Base-by-base conservation (phyloP, 92 coral and sea anemone genomes). In the Epizoanthus fatuus region DNA sequence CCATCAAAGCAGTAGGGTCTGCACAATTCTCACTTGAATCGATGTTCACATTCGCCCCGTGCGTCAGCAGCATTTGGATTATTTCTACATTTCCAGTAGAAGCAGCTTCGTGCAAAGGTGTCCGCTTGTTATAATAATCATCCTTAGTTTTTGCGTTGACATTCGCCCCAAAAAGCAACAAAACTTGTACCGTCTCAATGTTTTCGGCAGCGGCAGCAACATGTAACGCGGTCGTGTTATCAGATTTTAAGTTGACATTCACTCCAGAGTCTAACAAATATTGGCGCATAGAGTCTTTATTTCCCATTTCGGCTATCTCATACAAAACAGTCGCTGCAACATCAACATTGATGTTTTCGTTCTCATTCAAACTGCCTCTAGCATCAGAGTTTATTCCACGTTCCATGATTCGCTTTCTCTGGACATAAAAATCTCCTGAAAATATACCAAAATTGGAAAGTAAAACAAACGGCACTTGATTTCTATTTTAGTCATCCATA, bases 31-130 rank as follows among this genome's bases (percentile, higher is more conserved):
- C n/a, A n/a, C n/a, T n/a, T n/a, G n/a, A n/a, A n/a, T n/a, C n/a
- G n/a, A n/a, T 2, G 52, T 2, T 6, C 12, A 29, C 10, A n/a
- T 49, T 47, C 10, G 38, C 78, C 38, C 63, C 78, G 29, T 51
- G 15, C 9, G 22, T 16, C 25, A 72, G 17, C 60, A 72, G 7
- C 44, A 72, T 2, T 20, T 72, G 44, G n/a, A 51, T 62, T 9
- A 51, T 72, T 51, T 72, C n/a, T n/a, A n/a, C n/a, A 9, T 72
- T 19, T 5, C 78, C 60, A 7, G 78, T n/a, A n/a, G 38, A 10
- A 72, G 20, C 25, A 6, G 78, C 78, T 72, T 72, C 78, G 20
- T 49, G 17, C 60, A 72, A 72, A 49, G 62, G 60, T 49, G 60
- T 51, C 7, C 59, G 78, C n/a, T 20, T 2, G 4, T 72, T 72